Conservation (phyloP, 2,113 vertebrate species). For the Hippotragus niger region DNA sequence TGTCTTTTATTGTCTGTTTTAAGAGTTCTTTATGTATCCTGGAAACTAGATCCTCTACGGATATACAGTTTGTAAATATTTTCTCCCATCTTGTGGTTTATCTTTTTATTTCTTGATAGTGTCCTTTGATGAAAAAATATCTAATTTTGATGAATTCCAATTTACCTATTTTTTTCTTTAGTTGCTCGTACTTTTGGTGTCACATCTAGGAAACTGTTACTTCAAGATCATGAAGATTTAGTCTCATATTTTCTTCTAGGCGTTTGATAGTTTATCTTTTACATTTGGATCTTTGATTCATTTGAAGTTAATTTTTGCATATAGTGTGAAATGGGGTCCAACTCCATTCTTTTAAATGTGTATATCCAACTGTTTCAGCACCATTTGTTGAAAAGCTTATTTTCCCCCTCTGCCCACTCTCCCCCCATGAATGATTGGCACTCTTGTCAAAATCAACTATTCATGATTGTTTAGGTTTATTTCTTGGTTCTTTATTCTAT, state of each 20-base stretch:
- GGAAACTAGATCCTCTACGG: neutral
- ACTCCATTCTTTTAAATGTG: neutral
- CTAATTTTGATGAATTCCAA: neutral
- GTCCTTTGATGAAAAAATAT: neutral
- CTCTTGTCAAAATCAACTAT: neutral
- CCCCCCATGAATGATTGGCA: neutral
- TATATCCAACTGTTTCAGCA: neutral
- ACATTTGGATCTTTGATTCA: neutral
- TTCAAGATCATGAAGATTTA: neutral
- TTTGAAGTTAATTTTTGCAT: neutral
- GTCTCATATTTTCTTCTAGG: neutral
- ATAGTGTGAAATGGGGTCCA: neutral
- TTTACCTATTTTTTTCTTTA: neutral
- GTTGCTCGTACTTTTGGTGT: neutral
- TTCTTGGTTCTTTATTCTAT: neutral
- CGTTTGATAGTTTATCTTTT: neutral
- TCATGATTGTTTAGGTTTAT: neutral
- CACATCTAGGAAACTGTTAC: neutral
- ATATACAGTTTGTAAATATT: neutral
- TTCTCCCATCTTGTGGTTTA: neutral
- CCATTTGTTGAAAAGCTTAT: neutral
- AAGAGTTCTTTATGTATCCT: neutral
- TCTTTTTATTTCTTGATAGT: neutral
- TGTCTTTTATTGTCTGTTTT: neutral
- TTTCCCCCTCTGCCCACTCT: accelerated